A percentile compares a stretch with the other conserved stretches of the same genome.
Evolutionary conservation across 1,140 invertebrate genomes (phyloP).

Genomic region (Caenorhabditis latens): DNA sequence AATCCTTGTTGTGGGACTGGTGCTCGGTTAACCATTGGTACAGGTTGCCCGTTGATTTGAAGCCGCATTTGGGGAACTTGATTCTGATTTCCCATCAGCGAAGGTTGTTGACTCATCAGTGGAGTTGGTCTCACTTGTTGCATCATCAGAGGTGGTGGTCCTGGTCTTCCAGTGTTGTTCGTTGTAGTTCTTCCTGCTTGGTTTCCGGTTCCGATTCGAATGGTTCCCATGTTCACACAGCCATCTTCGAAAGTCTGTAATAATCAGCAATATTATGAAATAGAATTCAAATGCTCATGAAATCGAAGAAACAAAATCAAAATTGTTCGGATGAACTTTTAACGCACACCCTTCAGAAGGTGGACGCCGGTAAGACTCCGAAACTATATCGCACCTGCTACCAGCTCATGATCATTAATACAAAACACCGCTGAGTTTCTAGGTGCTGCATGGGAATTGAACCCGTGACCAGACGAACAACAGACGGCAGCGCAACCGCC

Average conservation of each 20-base stretch:
- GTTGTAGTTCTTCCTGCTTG: constrained; percentile 79
- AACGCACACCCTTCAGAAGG: constrained; percentile 46
- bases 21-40: constrained; percentile 66
- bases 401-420: constrained; percentile 53
- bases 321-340: constrained; percentile 51
- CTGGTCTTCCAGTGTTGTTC: constrained; percentile 76
- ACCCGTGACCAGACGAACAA: constrained; percentile 85
- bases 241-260: constrained; percentile 68
- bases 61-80: constrained; percentile 79
- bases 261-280: background rate
- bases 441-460: constrained; percentile 81
- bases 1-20: constrained; percentile 79
- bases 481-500: constrained; percentile 80
- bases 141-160: constrained; percentile 71
- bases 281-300: background rate
- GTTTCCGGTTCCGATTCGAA: constrained; percentile 71
- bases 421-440: constrained; percentile 49
- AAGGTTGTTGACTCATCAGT: constrained; percentile 87
- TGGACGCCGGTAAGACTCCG: constrained; percentile 40
- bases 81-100: constrained; percentile 76
- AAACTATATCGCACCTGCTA: constrained; percentile 29
- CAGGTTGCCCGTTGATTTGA: constrained; percentile 78
- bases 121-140: constrained; percentile 72
- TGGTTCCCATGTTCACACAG: constrained; percentile 71
- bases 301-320: background rate